phyloP scores from a whole-genome alignment of 2,888 invertebrate genomes.

The Pecten maximus region DNA sequence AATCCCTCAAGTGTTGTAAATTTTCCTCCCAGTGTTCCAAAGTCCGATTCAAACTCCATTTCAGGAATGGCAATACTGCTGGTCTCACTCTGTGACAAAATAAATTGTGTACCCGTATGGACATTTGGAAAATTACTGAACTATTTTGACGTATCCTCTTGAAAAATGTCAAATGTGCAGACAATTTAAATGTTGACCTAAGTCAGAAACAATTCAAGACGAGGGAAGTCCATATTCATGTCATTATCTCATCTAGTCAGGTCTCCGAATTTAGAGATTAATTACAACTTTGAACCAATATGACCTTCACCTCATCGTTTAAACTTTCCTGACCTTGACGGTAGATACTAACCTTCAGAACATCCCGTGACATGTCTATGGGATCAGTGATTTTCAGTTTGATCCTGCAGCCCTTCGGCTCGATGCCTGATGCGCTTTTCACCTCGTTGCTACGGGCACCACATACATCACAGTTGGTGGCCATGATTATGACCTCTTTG shows the following conservation, averaged over 20 bases:
- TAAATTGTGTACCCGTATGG: too few species aligned
- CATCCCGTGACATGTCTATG: slow-evolving; percentile 94
- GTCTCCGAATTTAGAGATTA: too few species aligned
- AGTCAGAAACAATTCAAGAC: too few species aligned
- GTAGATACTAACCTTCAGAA: slow-evolving; percentile 93
- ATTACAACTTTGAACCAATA: too few species aligned
- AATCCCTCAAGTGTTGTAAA: slow-evolving; percentile 98
- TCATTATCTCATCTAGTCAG: too few species aligned
- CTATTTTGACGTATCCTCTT: too few species aligned
- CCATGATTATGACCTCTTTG: slow-evolving; percentile 98
- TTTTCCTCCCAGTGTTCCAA: slow-evolving; percentile 93
- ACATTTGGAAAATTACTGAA: too few species aligned
- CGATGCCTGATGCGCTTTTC: slow-evolving; percentile 95
- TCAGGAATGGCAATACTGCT: slow-evolving; percentile 92
- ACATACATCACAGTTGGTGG: slow-evolving; percentile 94
- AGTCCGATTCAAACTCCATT: slow-evolving; percentile 91
- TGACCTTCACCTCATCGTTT: too few species aligned
- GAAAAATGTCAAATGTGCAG: too few species aligned
- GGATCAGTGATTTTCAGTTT: slow-evolving; percentile 88
- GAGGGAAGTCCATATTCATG: too few species aligned
- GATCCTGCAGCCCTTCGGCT: slow-evolving; percentile 90
- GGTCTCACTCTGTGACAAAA: slow-evolving; percentile 88
- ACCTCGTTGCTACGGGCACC: slow-evolving; percentile 97
- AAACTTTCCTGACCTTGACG: background rate
- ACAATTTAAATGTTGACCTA: too few species aligned